Evolutionary conservation across 2,888 invertebrate genomes (phyloP), one percentile per base, ranked within the genome.

Genomic region (Labia minor): DNA sequence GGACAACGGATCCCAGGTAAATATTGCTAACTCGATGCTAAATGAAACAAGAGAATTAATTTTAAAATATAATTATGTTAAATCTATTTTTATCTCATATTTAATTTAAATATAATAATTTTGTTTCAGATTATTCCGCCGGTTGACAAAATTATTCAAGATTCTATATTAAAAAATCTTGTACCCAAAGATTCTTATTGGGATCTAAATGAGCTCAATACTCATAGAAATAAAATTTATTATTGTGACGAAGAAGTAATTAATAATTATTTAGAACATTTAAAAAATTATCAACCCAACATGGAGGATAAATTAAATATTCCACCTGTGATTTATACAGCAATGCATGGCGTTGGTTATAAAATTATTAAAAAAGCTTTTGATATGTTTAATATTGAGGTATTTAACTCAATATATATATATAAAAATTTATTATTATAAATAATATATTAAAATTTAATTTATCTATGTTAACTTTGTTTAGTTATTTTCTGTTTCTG

Each of bases 321-420:
- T 11, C 81, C 84, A 0, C 76, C 80, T 0, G 75, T 90, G 0
- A 83, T 83, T 65, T 98, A 97, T 76, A 95, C 96, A 11, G 92
- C 98, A 0, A 95, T 99, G 92, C 99, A 99, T 76, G 99, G 99
- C 2, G 97, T 99, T 2, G 97, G 97, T 0, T 89, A 90, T 75
- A 33, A 33, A 33, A 11, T 33, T 33, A 11, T 33, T 33, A 33
- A 33, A 33, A 33, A 33, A 33, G 33, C 33, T 33, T 8, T 33
- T 6, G 33, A 33, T 33, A 8, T 33, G 11, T 33, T 33, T 33
- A 11, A 11, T 8, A 11, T 33, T 8, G 33, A 33, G 33, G 33
- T 33, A 33, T 33, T 8, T 33, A 33, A 8, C 11, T 33, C 6
- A 8, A 33, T 33, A 8, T 33, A 8, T 33, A 33, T 33, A n/a